Base-by-base conservation (phyloP, 2,113 vertebrate species). In the Cynoglossus semilaevis region DNA sequence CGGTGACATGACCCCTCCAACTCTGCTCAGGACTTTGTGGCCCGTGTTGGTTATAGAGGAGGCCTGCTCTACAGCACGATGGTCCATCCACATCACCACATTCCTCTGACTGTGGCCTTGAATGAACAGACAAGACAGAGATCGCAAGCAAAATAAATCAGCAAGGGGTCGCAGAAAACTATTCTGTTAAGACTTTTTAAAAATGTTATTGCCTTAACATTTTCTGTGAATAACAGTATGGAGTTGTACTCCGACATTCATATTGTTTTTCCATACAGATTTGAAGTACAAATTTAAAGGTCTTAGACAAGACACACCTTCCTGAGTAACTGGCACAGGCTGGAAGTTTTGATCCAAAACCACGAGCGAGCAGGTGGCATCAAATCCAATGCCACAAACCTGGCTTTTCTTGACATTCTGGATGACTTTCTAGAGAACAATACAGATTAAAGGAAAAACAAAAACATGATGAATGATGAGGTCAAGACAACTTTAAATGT, bases 51-150 rank as follows among this genome's bases (percentile, higher is more conserved):
- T 99, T 82, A 99, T 98, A 29, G 77, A 90, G 18, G 87, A 42
- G 0, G 94, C 95, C 73, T 99, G 95, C 54, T 83, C 92, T 15
- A 69, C 83, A 0, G 95, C 95, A 11, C 96, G 92, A 76, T 99
- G 96, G 75, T 99, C 97, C 93, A 98, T 93, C 97, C 97, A 99
- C 97, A 99, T 95, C 53, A 99, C 91, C 76, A 96, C 74, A n/a
- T 99, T 97, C 77, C 89, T 90, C 1, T 76, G 73, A 18, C 19
- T 52, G 57, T 91, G 81, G 13, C 93, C 96, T 97, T 50, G 29
- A 13, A 11, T 6, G 1, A 18, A 0, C 22, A 41, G 18, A n/a
- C 6, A 8, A 49, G 36, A 29, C 44, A 35, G 15, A 4, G 8
- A 47, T 10, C n/a, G n/a, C n/a, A n/a, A n/a, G n/a, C n/a, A n/a